phyloP scores from a whole-genome alignment of 2,888 invertebrate species.

The Latrodectus elegans region DNA sequence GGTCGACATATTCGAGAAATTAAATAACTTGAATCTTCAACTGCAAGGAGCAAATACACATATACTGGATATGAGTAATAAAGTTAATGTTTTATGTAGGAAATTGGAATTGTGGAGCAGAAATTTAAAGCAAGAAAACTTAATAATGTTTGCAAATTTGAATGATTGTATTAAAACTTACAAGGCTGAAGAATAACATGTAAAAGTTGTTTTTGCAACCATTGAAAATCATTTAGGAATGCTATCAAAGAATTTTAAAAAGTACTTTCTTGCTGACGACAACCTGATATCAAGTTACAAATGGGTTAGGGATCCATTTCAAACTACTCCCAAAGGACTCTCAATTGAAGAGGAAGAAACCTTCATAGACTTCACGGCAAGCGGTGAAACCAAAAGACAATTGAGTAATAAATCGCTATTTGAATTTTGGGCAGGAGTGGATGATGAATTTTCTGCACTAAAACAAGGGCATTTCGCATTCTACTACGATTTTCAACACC shows the following conservation, averaged over 20 bases:
- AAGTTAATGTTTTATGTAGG: background rate
- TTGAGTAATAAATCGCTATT: no score
- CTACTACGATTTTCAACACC: no score
- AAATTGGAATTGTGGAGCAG: background rate
- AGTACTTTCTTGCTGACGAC: background rate
- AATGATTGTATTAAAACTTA: constrained; percentile 22
- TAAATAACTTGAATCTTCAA: constrained; percentile 51
- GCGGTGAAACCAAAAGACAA: no score
- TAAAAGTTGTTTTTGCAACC: constrained; percentile 28
- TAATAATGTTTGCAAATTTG: background rate
- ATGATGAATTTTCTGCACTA: no score
- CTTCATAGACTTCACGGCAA: no score
- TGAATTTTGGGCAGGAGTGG: no score
- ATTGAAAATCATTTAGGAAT: constrained; percentile 13
- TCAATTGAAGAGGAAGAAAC: no score
- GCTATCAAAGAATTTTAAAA: background rate
- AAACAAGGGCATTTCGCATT: no score
- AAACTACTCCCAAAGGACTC: background rate
- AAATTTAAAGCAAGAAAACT: constrained; percentile 5
- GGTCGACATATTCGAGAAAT: constrained; percentile 58
- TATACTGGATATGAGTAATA: constrained; percentile 42
- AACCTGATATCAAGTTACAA: background rate
- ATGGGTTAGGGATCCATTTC: background rate
- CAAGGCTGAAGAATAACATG: constrained; percentile 25
- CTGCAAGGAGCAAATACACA: constrained; percentile 49